Conservation (phyloP, 2,888 invertebrate species). For the Microctonus hyperodae region DNA sequence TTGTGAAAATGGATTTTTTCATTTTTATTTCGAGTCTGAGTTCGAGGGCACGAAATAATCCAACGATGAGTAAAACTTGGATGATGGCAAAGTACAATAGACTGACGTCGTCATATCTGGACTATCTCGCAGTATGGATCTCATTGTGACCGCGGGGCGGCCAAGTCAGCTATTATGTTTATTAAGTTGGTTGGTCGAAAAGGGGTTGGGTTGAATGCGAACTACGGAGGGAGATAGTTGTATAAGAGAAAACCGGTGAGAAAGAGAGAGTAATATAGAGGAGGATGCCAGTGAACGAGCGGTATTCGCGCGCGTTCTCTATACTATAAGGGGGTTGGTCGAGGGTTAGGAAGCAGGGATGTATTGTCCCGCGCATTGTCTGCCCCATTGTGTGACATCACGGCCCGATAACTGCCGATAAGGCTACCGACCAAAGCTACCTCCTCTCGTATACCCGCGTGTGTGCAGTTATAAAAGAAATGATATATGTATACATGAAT, state of each 20-base stretch:
- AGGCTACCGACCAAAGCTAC: slow-evolving; percentile 58
- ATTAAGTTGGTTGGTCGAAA: slow-evolving; percentile 58
- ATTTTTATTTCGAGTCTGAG: not conserved
- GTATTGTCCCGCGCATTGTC: slow-evolving; percentile 63
- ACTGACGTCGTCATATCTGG: slow-evolving; percentile 53
- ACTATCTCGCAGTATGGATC: slow-evolving; percentile 56
- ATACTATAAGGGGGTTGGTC: slow-evolving; percentile 39
- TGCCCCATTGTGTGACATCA: slow-evolving; percentile 64
- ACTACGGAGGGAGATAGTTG: slow-evolving; percentile 39
- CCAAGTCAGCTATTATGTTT: slow-evolving; percentile 63
- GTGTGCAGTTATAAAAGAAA: slow-evolving; percentile 40
- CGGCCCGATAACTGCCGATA: slow-evolving; percentile 64
- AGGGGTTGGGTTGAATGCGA: slow-evolving; percentile 32
- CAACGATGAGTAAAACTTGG: slow-evolving; percentile 49
- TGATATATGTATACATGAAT: slow-evolving; percentile 32
- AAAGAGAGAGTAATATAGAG: slow-evolving; percentile 34
- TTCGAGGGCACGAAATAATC: slow-evolving; percentile 42
- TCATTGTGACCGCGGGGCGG: slow-evolving; percentile 58
- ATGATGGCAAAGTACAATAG: slow-evolving; percentile 47
- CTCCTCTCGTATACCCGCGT: slow-evolving; percentile 36
- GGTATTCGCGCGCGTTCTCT: slow-evolving; percentile 23
- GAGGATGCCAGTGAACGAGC: slow-evolving; percentile 23
- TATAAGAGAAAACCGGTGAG: slow-evolving; percentile 40
- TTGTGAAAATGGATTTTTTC: slow-evolving; percentile 8
- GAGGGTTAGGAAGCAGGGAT: slow-evolving; percentile 50